A percentile compares a stretch with the other conserved stretches of the same genome.
Conservation (phyloP, 2,113 vertebrate genomes). For the Calypte anna region DNA sequence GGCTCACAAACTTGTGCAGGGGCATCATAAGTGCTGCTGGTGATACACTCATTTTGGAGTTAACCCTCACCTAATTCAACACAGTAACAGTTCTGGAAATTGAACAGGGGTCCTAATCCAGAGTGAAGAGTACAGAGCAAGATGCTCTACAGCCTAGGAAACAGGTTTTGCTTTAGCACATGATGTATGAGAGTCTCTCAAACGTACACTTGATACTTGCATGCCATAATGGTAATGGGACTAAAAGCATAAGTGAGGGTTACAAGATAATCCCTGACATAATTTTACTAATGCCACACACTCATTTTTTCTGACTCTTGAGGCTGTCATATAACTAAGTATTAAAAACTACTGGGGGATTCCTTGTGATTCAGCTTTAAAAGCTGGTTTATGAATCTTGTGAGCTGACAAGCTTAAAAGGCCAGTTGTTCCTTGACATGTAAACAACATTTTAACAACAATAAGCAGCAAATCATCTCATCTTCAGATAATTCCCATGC, state of each 20-base stretch:
- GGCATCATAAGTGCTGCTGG: background rate
- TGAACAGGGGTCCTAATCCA: background rate
- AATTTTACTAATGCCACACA: background rate
- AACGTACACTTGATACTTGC: background rate
- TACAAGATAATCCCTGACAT: slow-evolving; percentile 1
- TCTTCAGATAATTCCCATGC: slow-evolving; percentile 10
- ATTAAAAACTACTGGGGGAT: background rate
- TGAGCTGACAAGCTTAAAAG: background rate
- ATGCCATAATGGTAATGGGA: background rate
- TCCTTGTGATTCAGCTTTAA: slow-evolving; percentile 13
- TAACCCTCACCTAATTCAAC: background rate
- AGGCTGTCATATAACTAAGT: background rate
- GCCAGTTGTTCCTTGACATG: background rate
- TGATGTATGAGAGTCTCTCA: background rate
- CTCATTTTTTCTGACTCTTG: background rate
- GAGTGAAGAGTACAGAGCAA: background rate
- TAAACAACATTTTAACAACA: slow-evolving; percentile 3
- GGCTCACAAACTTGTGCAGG: background rate
- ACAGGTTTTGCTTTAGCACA: background rate
- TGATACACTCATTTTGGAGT: background rate
- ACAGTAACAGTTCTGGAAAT: background rate
- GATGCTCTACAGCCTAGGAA: background rate
- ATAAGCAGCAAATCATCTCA: background rate
- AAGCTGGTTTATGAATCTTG: background rate
- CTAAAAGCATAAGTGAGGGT: slow-evolving; percentile 7